Evolutionary conservation across 2,113 vertebrate genomes (phyloP).

Genomic region (Urocynchramus pylzowi): DNA sequence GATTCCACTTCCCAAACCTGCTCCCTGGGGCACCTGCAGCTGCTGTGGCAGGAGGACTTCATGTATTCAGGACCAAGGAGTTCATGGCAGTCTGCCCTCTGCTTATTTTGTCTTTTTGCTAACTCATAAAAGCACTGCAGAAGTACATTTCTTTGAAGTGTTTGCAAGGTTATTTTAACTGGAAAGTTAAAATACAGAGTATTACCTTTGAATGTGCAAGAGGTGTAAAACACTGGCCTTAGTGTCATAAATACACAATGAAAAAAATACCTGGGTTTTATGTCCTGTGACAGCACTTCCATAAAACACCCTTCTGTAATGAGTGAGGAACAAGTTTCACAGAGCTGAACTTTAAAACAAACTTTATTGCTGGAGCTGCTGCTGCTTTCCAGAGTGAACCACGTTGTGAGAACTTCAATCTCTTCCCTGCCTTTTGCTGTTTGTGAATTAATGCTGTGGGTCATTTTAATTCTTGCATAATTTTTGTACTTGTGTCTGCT

Average conservation of each 20-base stretch:
- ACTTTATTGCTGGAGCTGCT: not conserved
- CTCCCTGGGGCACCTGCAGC: not conserved
- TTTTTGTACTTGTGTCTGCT: not conserved
- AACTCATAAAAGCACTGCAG: not conserved
- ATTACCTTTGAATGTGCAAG: not conserved
- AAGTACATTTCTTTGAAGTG: not conserved
- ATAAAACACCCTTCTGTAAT: not conserved
- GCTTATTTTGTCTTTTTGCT: not conserved
- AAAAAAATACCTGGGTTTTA: not conserved
- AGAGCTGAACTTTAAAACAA: not conserved
- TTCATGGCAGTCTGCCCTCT: not conserved
- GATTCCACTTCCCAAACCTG: not conserved
- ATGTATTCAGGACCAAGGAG: not conserved
- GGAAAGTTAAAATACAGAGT: not conserved
- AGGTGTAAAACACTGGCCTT: not conserved
- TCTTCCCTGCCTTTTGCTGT: not conserved
- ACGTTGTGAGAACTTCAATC: not conserved
- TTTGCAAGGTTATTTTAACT: not conserved
- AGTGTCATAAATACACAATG: not conserved
- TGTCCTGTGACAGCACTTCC: not conserved
- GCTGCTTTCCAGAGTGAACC: not conserved
- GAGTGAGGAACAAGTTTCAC: not conserved
- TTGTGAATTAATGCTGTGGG: not conserved
- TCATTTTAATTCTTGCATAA: not conserved
- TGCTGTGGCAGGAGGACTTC: not conserved